phyloP scores from a whole-genome alignment of 2,113 vertebrate genomes.

The Guaruba guarouba region DNA sequence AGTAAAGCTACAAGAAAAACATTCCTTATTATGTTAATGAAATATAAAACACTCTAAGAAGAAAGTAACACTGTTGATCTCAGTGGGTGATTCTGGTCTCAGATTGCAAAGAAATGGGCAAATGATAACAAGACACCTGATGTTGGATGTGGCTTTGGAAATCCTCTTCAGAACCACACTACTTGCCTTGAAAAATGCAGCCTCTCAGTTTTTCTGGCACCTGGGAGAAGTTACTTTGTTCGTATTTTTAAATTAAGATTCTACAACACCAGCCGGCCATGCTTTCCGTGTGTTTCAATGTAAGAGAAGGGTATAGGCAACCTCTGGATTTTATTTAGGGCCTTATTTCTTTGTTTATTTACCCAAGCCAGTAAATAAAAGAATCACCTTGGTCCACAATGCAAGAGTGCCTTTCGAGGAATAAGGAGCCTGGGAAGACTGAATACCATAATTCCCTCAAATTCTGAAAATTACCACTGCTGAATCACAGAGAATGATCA shows the following conservation, averaged over 20 bases:
- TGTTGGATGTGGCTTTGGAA: background rate
- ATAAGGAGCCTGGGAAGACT: background rate
- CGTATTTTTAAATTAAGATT: background rate
- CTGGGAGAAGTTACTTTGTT: background rate
- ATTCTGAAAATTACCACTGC: slow-evolving; percentile 57
- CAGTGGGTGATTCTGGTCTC: background rate
- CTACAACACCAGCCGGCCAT: background rate
- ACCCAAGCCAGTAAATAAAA: background rate
- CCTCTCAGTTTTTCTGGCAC: background rate
- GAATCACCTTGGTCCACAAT: background rate
- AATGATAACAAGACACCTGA: background rate
- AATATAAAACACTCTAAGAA: background rate
- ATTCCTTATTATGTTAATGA: background rate
- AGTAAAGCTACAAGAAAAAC: background rate
- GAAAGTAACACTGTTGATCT: background rate
- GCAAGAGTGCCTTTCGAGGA: background rate
- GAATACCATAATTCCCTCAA: slow-evolving; percentile 10
- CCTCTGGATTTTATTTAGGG: background rate
- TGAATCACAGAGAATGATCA: background rate
- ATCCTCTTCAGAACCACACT: background rate
- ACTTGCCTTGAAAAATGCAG: background rate
- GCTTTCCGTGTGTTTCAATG: rapidly evolving
- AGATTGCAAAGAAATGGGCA: background rate
- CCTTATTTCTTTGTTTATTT: background rate
- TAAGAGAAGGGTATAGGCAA: background rate